A percentile compares a stretch with the other conserved stretches of the same genome.
Conservation (phyloP, 1,140 invertebrate genomes). For the Leptopilina clavipes region DNA sequence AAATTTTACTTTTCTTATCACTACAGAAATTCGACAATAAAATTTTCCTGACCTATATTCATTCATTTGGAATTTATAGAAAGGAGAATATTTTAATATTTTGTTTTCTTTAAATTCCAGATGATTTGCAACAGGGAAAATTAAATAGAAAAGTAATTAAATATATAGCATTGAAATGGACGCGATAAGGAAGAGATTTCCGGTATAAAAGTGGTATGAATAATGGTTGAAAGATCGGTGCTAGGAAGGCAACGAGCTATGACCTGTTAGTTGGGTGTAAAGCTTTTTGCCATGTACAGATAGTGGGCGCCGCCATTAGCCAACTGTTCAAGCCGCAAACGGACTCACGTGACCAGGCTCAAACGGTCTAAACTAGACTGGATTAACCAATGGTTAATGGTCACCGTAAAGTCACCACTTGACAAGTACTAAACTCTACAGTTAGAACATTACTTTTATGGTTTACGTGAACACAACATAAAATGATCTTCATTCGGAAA, state of each 20-base stretch:
- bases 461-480: constrained; percentile 45
- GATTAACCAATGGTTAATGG: constrained; percentile 53
- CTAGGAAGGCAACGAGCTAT: constrained; percentile 35
- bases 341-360: constrained; percentile 56
- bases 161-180: background rate
- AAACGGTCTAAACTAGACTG: constrained; percentile 59
- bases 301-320: constrained; percentile 50
- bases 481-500: constrained; percentile 7
- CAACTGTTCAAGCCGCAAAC: constrained; percentile 56
- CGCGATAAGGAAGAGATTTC: background rate
- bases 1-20: no score
- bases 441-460: constrained; percentile 46
- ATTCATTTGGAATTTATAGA: no score
- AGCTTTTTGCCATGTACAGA: constrained; percentile 49
- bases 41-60: no score
- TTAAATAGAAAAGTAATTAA: background rate
- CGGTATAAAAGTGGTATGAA: constrained; percentile 29
- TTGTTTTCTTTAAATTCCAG: background rate
- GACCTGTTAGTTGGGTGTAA: constrained; percentile 50
- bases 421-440: constrained; percentile 42
- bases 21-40: no score
- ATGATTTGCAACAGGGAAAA: background rate
- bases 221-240: constrained; percentile 38
- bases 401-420: constrained; percentile 41
- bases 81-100: no score